These are phyloP conservation scores for Drosophila funebris DNA, from an alignment of 1,140 invertebrate genomes.

Conservation along the genomic window DNA sequence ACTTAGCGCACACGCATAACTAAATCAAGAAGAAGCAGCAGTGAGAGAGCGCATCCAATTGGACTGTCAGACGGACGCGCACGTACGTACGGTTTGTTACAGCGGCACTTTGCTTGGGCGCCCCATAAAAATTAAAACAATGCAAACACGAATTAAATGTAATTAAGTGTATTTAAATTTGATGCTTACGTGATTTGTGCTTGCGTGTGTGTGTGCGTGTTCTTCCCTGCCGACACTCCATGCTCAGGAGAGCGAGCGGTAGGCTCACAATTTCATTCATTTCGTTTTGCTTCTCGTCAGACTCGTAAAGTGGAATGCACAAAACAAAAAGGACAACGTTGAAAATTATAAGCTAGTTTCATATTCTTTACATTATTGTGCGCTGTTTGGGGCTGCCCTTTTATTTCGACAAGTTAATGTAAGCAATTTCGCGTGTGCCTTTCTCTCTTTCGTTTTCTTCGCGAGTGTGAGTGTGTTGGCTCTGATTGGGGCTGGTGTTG, in stretches of 20 bases:
- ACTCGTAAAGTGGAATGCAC: constrained; percentile 26
- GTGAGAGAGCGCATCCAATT: constrained; percentile 38
- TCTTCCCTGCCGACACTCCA: not conserved
- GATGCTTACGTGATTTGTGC: constrained; percentile 59
- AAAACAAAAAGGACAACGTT: constrained; percentile 45
- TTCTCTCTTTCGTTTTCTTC: constrained; percentile 11
- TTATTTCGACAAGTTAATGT: constrained; percentile 54
- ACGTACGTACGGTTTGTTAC: constrained; percentile 50
- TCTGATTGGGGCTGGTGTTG: constrained; percentile 48
- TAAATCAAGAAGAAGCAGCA: constrained; percentile 36
- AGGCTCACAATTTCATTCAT: constrained; percentile 33
- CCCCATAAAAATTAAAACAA: constrained; percentile 47
- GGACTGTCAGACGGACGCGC: constrained; percentile 47
- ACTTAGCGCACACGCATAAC: constrained; percentile 50
- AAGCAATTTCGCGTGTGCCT: constrained; percentile 62
- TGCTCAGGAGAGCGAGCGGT: not conserved
- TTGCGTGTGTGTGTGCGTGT: constrained; percentile 17
- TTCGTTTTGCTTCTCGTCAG: constrained; percentile 7
- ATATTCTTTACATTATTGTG: constrained; percentile 16
- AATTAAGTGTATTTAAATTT: constrained; percentile 69
- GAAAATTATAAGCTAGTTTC: constrained; percentile 57
- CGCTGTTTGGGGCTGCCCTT: constrained; percentile 17
- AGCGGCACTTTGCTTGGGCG: constrained; percentile 40
- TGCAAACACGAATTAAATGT: constrained; percentile 58
- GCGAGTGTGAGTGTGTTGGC: constrained; percentile 7